A percentile compares a stretch with the other conserved stretches of the same genome.
phyloP scores from a whole-genome alignment of 2,888 invertebrate genomes.

The Tinea trinotella region DNA sequence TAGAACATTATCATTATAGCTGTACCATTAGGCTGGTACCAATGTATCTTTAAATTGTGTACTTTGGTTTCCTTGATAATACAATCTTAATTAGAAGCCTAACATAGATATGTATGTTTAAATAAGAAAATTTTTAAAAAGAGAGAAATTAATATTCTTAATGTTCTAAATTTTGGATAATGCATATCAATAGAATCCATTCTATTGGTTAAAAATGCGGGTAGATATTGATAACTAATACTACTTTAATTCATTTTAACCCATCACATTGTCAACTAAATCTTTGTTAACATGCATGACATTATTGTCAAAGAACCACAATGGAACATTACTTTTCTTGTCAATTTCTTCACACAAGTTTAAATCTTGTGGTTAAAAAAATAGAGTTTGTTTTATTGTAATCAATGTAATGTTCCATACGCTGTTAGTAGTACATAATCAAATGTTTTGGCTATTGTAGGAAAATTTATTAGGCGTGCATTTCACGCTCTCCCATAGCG shows the following conservation, averaged over 20 bases:
- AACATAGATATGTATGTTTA: too few species aligned
- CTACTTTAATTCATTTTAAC: constrained; percentile 47
- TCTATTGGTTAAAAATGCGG: constrained; percentile 16
- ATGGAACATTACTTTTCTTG: background rate
- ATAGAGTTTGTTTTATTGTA: too few species aligned
- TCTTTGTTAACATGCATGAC: constrained; percentile 43
- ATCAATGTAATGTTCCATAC: too few species aligned
- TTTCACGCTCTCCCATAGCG: constrained; percentile 35
- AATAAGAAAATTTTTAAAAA: too few species aligned
- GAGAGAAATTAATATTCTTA: too few species aligned
- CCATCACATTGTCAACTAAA: constrained; percentile 33
- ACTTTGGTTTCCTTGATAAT: too few species aligned
- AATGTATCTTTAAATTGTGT: too few species aligned
- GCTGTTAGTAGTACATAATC: constrained; percentile 1
- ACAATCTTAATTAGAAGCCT: too few species aligned
- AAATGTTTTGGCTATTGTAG: constrained; percentile 34
- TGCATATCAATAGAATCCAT: background rate
- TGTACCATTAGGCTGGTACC: too few species aligned
- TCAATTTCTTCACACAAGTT: background rate
- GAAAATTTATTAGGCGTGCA: constrained; percentile 51
- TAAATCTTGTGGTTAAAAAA: background rate
- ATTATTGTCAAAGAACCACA: constrained; percentile 1
- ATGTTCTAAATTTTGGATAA: too few species aligned
- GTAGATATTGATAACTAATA: constrained; percentile 46
- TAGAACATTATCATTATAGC: too few species aligned